These are phyloP conservation scores for Esperia sulphurella DNA, from an alignment of 2,888 invertebrate genomes.

Conservation along the genomic window DNA sequence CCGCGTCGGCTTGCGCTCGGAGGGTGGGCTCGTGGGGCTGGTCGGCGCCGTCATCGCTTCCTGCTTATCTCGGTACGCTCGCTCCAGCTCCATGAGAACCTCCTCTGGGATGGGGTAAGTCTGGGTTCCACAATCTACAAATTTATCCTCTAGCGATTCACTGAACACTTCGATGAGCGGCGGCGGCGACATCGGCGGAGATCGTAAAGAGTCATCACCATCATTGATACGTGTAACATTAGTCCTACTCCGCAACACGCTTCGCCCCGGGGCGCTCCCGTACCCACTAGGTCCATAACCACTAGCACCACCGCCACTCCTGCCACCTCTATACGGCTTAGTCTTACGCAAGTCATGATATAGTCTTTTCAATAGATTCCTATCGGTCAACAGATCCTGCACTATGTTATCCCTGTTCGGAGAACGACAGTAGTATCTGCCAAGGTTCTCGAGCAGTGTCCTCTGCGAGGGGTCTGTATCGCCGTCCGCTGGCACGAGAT, in stretches of 20 bases:
- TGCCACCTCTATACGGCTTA: conserved; percentile 70
- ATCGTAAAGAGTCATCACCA: conserved; percentile 46
- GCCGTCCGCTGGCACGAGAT: conserved; percentile 45
- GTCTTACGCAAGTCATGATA: conserved; percentile 86
- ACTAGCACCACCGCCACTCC: conserved; percentile 53
- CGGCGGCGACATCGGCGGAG: conserved; percentile 79
- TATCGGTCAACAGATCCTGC: conserved; percentile 85
- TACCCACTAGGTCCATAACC: conserved; percentile 53
- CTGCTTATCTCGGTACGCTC: conserved; percentile 61
- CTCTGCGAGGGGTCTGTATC: conserved; percentile 63
- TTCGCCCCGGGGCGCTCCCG: conserved; percentile 70
- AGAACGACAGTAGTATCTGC: conserved; percentile 83
- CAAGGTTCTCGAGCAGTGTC: conserved; percentile 82
- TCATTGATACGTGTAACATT: conserved; percentile 39
- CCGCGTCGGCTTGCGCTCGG: conserved; percentile 63
- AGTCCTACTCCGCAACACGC: conserved; percentile 44
- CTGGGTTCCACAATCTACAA: conserved; percentile 79
- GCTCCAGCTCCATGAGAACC: conserved; percentile 69
- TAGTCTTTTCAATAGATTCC: conserved; percentile 84
- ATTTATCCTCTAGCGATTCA: conserved; percentile 78
- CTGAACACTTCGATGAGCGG: conserved; percentile 84
- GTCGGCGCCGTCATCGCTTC: conserved; percentile 64
- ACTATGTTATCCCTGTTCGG: conserved; percentile 84
- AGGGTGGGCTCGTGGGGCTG: conserved; percentile 54
- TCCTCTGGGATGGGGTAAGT: conserved; percentile 81